Evolutionary conservation across 2,113 vertebrate genomes (phyloP).

Genomic region (Petroica traversi): DNA sequence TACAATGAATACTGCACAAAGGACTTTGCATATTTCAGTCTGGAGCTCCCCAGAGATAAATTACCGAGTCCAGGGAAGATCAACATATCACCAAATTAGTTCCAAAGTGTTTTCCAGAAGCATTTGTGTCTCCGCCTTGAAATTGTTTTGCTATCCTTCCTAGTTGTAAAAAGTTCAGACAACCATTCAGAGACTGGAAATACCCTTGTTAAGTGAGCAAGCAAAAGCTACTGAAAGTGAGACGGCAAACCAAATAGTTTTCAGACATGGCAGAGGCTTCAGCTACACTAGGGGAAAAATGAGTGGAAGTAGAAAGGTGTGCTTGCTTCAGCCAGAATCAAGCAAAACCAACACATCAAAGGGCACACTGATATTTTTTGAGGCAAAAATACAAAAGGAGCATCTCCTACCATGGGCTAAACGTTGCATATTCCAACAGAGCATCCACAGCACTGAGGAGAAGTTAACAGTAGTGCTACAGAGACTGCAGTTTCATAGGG

Average conservation of each 20-base stretch:
- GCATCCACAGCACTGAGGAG: neutral
- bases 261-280: neutral
- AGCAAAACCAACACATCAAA: neutral
- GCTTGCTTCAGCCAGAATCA: neutral
- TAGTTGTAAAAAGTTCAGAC: neutral
- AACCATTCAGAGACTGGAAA: neutral
- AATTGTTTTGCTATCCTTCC: slow-evolving; percentile 7
- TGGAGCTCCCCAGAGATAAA: neutral
- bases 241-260: neutral
- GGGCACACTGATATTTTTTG: neutral
- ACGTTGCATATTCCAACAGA: neutral
- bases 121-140: neutral
- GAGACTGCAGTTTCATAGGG: neutral
- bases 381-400: neutral
- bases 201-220: neutral
- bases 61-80: neutral
- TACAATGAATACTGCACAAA: neutral
- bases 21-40: neutral
- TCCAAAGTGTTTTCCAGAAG: slow-evolving; percentile 13
- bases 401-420: neutral
- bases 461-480: neutral
- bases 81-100: slow-evolving; percentile 1
- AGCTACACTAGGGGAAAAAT: fast-evolving
- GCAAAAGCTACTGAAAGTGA: neutral
- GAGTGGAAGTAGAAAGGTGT: neutral